phyloP scores from a whole-genome alignment of 2,113 vertebrate genomes.

The Clarias macrocephalus region DNA sequence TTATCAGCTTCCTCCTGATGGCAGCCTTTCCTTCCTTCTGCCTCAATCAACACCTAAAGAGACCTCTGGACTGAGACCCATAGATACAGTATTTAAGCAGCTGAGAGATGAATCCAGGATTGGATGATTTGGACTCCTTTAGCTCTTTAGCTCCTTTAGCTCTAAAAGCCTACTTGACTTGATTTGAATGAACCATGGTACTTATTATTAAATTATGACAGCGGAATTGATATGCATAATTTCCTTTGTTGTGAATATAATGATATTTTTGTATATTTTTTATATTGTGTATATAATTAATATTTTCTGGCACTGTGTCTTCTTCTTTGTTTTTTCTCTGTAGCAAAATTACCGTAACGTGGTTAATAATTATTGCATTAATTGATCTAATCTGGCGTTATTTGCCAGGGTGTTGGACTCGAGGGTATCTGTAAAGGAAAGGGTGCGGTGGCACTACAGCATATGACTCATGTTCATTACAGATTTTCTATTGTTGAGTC shows the following conservation, averaged over 20 bases:
- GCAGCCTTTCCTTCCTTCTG: slow-evolving; percentile 50
- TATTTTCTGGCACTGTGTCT: not conserved
- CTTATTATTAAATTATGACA: not conserved
- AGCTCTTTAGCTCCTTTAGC: no score
- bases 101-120: not conserved
- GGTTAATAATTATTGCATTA: not conserved
- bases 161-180: no score
- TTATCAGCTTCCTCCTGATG: slow-evolving; percentile 55
- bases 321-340: not conserved
- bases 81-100: not conserved
- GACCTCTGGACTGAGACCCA: no score
- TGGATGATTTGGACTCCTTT: not conserved
- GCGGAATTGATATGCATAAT: not conserved
- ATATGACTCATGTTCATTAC: slow-evolving; percentile 34
- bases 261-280: no score
- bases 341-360: not conserved
- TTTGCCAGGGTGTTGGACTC: not conserved
- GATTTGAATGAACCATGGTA: not conserved
- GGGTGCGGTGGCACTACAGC: slow-evolving; percentile 20
- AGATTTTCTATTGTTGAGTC: slow-evolving; percentile 6
- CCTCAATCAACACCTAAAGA: slow-evolving; percentile 24
- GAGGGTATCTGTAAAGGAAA: slow-evolving; percentile 17
- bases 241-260: not conserved
- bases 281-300: not conserved
- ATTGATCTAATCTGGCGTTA: not conserved